These are phyloP conservation scores for Diaphora mendica DNA, from an alignment of 2,888 invertebrate species.

Conservation along the genomic window DNA sequence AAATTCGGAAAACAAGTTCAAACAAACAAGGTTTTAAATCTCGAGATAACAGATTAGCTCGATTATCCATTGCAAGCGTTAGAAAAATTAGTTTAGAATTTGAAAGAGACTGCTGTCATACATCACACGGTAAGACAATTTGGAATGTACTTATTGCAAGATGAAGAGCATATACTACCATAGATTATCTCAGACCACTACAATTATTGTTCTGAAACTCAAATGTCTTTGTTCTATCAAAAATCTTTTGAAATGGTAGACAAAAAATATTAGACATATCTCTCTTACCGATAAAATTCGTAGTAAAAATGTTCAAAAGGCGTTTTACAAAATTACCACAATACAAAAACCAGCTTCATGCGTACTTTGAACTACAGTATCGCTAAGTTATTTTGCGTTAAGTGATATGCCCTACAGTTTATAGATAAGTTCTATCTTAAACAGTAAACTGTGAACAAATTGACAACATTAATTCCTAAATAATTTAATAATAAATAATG, in stretches of 20 bases:
- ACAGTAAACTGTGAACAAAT: slow-evolving; percentile 29
- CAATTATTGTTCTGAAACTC: slow-evolving; percentile 31
- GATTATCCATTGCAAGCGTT: not conserved
- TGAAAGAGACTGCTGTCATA: slow-evolving; percentile 29
- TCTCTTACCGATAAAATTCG: slow-evolving; percentile 34
- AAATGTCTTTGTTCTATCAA: slow-evolving; percentile 34
- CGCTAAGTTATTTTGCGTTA: slow-evolving; percentile 26
- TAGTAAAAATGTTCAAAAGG: slow-evolving; percentile 36
- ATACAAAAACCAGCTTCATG: slow-evolving; percentile 33
- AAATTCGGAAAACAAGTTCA: no score
- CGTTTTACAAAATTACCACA: slow-evolving; percentile 26
- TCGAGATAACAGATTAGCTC: not conserved
- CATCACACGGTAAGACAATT: slow-evolving; percentile 57
- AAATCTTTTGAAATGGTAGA: slow-evolving; percentile 46
- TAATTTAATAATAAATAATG: slow-evolving; percentile 51
- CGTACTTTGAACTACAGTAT: slow-evolving; percentile 25
- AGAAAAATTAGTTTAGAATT: slow-evolving; percentile 10
- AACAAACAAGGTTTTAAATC: not conserved
- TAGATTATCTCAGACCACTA: slow-evolving; percentile 34
- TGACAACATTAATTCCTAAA: slow-evolving; percentile 32
- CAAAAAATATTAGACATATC: slow-evolving; percentile 37
- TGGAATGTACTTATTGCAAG: slow-evolving; percentile 69
- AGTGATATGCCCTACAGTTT: slow-evolving; percentile 33
- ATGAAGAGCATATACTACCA: slow-evolving; percentile 35
- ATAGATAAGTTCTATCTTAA: slow-evolving; percentile 26